Base-by-base conservation (phyloP, 1,140 invertebrate genomes). In the Bombyx mandarina region DNA sequence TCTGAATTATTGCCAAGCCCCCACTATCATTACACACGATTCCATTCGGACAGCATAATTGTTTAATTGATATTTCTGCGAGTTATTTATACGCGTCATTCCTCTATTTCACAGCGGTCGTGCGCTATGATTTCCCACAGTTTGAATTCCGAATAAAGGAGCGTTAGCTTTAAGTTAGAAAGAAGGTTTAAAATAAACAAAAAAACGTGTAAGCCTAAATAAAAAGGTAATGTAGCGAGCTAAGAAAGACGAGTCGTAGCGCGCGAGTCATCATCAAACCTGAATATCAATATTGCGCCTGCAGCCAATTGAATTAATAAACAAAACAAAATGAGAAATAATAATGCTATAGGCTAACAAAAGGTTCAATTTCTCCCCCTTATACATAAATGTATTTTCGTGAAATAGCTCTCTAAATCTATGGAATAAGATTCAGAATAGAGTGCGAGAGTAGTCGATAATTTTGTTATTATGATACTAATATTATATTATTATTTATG, bases 281-380 rank as follows among this genome's bases (percentile, higher is more conserved):
- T 84, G 84, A 87, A 87, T 87, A 87, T 87, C 82, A 87, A 87
- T 87, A 85, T 87, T 87, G 80, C 84, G 84, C 84, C 84, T 75
- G 77, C 67, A 77, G 84, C 84, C 80, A 87, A 87, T 87, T 85
- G 82, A 85, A 85, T 87, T 87, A 87, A 87, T 85, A 87, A 87
- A 87, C 84, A 87, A 87, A 87, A 87, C 82, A 87, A 87, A 87
- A 87, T 87, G 81, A 82, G 77, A 87, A 85, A 87, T 87, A 87
- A 87, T 85, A 87, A 85, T 79, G 81, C 83, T 86, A 86, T 82
- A 82, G 83, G 79, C 82, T 74, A 86, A 86, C 83, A 86, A 86
- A 85, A 86, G 82, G 78, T 82, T 82, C 80, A 79, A 86, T 85
- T 85, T 84, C 80, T 85, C 80, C 83, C 83, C 79, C 72, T 70